Evolutionary conservation across 2,888 invertebrate species (phyloP).

Genomic region (Microchrysa polita): DNA sequence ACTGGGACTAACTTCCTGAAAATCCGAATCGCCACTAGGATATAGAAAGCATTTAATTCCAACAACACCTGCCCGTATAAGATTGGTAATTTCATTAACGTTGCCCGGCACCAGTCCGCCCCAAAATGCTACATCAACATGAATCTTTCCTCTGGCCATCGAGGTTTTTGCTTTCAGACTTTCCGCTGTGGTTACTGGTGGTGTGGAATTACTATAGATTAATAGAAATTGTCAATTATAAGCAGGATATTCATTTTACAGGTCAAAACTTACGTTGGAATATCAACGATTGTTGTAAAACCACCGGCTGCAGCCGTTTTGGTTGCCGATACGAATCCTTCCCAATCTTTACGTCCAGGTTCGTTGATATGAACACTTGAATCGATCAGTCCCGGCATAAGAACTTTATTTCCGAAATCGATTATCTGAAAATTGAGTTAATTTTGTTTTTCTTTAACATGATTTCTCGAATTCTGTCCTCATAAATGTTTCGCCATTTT

Average conservation of each 20-base stretch:
- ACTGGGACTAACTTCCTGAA: conserved; percentile 69
- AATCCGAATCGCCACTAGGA: conserved; percentile 76
- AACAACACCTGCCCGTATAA: conserved; percentile 74
- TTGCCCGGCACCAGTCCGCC: conserved; percentile 80
- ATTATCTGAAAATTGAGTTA: conserved; percentile 55
- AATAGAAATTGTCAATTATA: not conserved
- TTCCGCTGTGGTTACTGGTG: conserved; percentile 73
- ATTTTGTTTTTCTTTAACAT: not conserved
- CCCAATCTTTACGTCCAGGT: conserved; percentile 77
- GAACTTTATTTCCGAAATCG: conserved; percentile 66
- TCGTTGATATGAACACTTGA: conserved; percentile 80
- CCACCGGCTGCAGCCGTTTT: conserved; percentile 78
- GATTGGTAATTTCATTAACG: conserved; percentile 68
- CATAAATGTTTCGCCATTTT: not conserved
- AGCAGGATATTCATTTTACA: not conserved
- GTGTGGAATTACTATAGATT: conserved; percentile 80
- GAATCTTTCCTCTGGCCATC: conserved; percentile 70
- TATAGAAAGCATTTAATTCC: conserved; percentile 80
- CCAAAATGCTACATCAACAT: conserved; percentile 80
- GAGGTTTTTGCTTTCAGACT: conserved; percentile 71
- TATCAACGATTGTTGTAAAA: conserved; percentile 76
- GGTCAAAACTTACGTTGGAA: conserved; percentile 70
- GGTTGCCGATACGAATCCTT: conserved; percentile 77
- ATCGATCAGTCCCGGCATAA: conserved; percentile 78
- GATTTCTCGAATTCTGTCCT: not conserved